Evolutionary conservation across 2,888 invertebrate species (phyloP).

Genomic region (Eristalis intricaria): DNA sequence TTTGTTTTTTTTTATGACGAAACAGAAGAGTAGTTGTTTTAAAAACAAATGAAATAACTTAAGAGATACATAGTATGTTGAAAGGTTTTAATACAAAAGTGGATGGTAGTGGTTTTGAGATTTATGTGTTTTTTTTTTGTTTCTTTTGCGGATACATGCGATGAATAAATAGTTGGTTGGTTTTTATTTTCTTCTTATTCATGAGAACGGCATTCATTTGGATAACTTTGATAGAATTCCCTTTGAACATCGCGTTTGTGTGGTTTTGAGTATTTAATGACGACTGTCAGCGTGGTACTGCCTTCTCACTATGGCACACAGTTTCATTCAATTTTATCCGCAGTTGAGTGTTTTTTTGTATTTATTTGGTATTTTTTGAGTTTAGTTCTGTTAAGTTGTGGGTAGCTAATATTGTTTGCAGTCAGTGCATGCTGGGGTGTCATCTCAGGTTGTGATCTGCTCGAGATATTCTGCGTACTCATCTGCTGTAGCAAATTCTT

Average conservation of each 20-base stretch:
- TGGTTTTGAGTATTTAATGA: slow-evolving; percentile 22
- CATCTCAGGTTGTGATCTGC: slow-evolving; percentile 75
- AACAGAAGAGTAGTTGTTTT: background rate
- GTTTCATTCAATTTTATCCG: slow-evolving; percentile 46
- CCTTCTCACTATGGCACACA: slow-evolving; percentile 56
- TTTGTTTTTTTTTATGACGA: slow-evolving; percentile 30
- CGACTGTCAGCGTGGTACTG: slow-evolving; percentile 5
- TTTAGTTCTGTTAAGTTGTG: slow-evolving; percentile 58
- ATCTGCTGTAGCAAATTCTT: slow-evolving; percentile 78
- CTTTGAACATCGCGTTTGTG: background rate
- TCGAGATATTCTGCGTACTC: slow-evolving; percentile 79
- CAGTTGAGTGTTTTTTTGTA: slow-evolving; percentile 52
- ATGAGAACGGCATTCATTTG: slow-evolving; percentile 31
- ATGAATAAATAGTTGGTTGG: slow-evolving; percentile 2
- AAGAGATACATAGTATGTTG: slow-evolving; percentile 16
- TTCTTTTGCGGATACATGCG: slow-evolving; percentile 16
- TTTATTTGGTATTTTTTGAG: slow-evolving; percentile 62
- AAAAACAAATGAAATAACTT: slow-evolving; percentile 19
- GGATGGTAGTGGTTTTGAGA: slow-evolving; percentile 37
- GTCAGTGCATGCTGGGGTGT: background rate
- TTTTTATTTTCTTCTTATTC: background rate
- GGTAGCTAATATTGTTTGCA: slow-evolving; percentile 23
- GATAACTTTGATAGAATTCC: slow-evolving; percentile 24
- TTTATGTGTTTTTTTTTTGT: slow-evolving; percentile 3
- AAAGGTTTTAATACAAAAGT: slow-evolving; percentile 48